Conservation (phyloP, 2,888 invertebrate species). For the Ochropleura leucogaster region DNA sequence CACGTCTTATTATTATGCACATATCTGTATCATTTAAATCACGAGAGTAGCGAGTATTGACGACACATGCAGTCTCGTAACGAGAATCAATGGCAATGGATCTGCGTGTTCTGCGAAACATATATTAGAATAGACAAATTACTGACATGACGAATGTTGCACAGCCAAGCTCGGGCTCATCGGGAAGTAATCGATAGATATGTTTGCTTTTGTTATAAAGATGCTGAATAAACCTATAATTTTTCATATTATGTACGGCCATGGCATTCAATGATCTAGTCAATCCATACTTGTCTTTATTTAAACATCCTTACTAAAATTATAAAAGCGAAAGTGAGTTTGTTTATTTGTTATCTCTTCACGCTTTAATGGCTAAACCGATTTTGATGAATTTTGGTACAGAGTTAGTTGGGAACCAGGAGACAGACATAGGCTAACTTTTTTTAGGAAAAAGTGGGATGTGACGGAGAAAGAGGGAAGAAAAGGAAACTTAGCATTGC, state of each 20-base stretch:
- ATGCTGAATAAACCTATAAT: not conserved
- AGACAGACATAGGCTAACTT: too few relatives aligned
- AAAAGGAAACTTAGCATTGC: too few relatives aligned
- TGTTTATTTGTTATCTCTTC: too few relatives aligned
- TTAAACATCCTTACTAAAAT: too few relatives aligned
- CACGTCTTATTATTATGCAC: not conserved
- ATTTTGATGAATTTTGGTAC: too few relatives aligned
- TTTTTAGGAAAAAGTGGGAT: too few relatives aligned
- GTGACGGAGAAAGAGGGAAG: too few relatives aligned
- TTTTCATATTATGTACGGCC: not conserved
- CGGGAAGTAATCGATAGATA: not conserved
- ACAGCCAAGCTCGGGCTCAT: slow-evolving; percentile 8
- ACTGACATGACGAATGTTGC: slow-evolving; percentile 18
- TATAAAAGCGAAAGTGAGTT: too few relatives aligned
- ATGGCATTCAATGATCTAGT: not conserved
- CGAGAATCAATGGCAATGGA: slow-evolving; percentile 12
- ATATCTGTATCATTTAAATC: not conserved
- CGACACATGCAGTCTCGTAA: not conserved
- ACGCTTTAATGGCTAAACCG: too few relatives aligned
- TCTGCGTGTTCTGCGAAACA: slow-evolving; percentile 6
- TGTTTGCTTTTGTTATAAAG: not conserved
- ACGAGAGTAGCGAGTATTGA: not conserved
- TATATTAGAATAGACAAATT: slow-evolving; percentile 16
- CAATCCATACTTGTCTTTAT: too few relatives aligned
- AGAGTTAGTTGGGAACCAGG: too few relatives aligned